Evolutionary conservation across 2,113 vertebrate genomes (phyloP).

Genomic region (Oenanthe melanoleuca): DNA sequence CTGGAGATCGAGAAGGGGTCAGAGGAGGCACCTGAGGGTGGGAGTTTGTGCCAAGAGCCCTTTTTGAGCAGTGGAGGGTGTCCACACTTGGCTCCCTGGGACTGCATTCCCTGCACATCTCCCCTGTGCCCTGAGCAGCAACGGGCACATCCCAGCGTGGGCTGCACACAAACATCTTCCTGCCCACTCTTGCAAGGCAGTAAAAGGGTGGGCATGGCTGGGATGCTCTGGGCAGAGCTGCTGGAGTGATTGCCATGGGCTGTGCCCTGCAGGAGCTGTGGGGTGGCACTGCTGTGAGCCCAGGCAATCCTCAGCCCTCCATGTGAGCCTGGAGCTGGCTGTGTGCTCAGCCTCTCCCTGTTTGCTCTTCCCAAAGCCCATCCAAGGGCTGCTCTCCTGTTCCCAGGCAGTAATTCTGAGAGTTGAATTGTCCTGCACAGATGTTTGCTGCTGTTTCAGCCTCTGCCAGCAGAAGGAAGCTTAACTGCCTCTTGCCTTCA

Average conservation of each 20-base stretch:
- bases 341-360: background rate
- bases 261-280: background rate
- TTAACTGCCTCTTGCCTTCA: background rate
- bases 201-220: rapidly evolving
- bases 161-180: background rate
- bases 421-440: background rate
- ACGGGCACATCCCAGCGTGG: too few species aligned
- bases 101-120: background rate
- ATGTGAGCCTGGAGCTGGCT: background rate
- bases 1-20: background rate
- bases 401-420: background rate
- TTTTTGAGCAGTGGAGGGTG: background rate
- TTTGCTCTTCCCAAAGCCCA: background rate
- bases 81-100: background rate
- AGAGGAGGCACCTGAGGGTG: background rate
- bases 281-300: background rate
- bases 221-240: background rate
- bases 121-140: background rate
- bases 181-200: background rate
- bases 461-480: background rate
- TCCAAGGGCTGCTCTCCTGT: background rate
- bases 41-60: background rate
- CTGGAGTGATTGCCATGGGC: background rate
- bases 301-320: background rate
- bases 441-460: background rate